A percentile compares a stretch with the other conserved stretches of the same genome.
Conservation (phyloP, 2,797 vertebrate species). For the Falco rusticolus region DNA sequence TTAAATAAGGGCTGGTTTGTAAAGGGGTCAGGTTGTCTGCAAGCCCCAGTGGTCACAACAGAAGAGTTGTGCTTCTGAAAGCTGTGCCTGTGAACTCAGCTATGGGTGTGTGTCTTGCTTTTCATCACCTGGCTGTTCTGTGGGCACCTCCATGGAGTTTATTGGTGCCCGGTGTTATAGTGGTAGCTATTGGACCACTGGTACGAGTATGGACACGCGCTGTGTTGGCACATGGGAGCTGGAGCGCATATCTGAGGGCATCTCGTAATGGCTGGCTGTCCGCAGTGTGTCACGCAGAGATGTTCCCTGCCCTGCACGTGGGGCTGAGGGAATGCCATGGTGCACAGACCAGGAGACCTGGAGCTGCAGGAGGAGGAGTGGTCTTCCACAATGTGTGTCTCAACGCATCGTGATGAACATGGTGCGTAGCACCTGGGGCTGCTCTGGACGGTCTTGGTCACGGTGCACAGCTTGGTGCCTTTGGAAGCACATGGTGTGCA, state of each 20-base stretch:
- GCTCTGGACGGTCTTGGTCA: neutral
- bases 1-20: neutral
- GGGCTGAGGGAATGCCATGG: neutral
- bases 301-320: neutral
- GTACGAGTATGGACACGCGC: neutral
- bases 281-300: neutral
- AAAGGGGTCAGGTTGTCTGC: neutral
- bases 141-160: fast-evolving
- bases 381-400: neutral
- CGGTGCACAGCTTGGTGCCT: fast-evolving
- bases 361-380: neutral
- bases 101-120: neutral
- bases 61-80: fast-evolving
- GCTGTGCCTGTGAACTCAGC: neutral
- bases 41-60: neutral
- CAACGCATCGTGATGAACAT: neutral
- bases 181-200: conserved; percentile 51
- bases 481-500: fast-evolving
- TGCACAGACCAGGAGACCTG: neutral
- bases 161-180: neutral
- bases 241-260: neutral
- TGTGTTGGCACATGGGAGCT: fast-evolving
- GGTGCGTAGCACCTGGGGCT: neutral
- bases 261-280: fast-evolving
- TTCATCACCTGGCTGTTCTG: fast-evolving